These are phyloP conservation scores for Istiophorus platypterus DNA, from an alignment of 2,113 vertebrate genomes.

Conservation along the genomic window DNA sequence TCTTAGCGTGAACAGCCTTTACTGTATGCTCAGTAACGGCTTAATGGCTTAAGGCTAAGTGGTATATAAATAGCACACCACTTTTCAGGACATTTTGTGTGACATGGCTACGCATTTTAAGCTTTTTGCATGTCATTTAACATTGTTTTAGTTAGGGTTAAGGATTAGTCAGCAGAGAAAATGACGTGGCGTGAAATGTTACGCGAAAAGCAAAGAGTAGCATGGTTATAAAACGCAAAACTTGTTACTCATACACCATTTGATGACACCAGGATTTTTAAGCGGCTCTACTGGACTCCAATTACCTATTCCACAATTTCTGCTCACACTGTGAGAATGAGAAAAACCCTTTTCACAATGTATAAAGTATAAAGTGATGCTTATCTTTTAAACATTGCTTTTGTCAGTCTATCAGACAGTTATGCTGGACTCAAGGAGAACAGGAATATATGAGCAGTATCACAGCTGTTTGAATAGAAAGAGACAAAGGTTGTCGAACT, in stretches of 20 bases:
- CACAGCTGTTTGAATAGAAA: not conserved
- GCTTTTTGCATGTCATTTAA: too few relatives aligned
- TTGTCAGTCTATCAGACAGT: not conserved
- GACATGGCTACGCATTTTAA: too few relatives aligned
- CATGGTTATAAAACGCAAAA: not conserved
- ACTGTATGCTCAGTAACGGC: not conserved
- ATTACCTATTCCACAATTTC: not conserved
- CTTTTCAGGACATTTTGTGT: too few relatives aligned
- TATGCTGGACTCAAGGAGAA: not conserved
- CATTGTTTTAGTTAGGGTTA: too few relatives aligned
- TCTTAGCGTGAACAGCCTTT: not conserved
- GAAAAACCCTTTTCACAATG: too few relatives aligned
- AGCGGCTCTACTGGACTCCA: conserved; percentile 3
- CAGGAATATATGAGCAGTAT: not conserved
- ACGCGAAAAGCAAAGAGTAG: not conserved
- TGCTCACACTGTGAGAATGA: not conserved
- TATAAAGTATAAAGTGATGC: not conserved
- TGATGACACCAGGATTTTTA: not conserved
- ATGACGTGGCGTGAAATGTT: not conserved
- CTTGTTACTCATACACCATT: too few relatives aligned
- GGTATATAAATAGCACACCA: too few relatives aligned
- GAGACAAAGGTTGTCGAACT: conserved; percentile 17
- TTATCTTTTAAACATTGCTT: conserved; percentile 7
- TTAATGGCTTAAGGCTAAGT: not conserved
- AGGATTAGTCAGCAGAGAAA: too few relatives aligned